Evolutionary conservation across 2,113 vertebrate genomes (phyloP).

Genomic region (Paedocypris sp.): DNA sequence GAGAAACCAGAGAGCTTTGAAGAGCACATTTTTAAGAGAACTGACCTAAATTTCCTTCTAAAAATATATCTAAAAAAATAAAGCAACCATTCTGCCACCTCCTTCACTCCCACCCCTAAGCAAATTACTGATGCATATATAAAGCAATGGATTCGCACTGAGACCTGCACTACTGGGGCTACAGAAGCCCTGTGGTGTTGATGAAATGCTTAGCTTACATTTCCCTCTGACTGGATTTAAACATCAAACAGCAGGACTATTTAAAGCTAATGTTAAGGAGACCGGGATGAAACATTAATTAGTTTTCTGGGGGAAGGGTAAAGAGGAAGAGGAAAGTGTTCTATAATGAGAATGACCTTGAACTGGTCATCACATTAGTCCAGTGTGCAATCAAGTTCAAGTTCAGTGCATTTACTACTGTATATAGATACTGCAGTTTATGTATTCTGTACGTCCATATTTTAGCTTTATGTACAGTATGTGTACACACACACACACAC

Average conservation of each 20-base stretch:
- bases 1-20: not conserved
- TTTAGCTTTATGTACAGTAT: no score
- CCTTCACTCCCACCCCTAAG: conserved; percentile 20
- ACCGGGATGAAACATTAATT: conserved; percentile 37
- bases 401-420: no score
- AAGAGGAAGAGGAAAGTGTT: conserved; percentile 12
- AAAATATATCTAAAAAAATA: conserved; percentile 16
- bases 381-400: no score
- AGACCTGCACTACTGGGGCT: conserved; percentile 20
- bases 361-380: conserved; percentile 14
- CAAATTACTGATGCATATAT: conserved; percentile 30
- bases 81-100: conserved; percentile 14
- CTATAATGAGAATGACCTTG: conserved; percentile 32
- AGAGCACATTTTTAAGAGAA: conserved; percentile 1
- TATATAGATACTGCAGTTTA: not conserved
- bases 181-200: conserved; percentile 17
- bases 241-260: conserved; percentile 40
- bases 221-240: conserved; percentile 33
- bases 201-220: conserved; percentile 33
- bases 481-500: no score
- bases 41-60: not conserved
- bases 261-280: conserved; percentile 37
- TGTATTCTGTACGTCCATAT: no score
- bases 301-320: conserved; percentile 29
- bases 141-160: conserved; percentile 25